A percentile compares a stretch with the other conserved stretches of the same genome.
Conservation (phyloP, 2,797 vertebrate species). For the Neopelma chrysocephalum region DNA sequence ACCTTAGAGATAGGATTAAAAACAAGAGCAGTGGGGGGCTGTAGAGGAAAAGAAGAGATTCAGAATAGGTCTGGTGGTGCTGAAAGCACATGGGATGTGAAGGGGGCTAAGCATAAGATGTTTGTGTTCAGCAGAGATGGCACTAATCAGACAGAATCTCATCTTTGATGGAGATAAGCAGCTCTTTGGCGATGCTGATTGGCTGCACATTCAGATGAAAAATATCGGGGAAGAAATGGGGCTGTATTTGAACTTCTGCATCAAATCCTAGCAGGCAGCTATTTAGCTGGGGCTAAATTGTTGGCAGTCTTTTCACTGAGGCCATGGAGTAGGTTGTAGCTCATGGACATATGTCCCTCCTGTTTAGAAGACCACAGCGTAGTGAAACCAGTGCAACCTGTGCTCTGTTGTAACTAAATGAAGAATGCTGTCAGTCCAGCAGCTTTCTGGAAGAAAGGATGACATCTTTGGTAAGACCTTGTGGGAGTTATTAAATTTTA, state of each 20-base stretch:
- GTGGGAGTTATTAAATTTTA: not conserved
- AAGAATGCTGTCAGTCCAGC: not conserved
- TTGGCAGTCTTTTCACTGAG: not conserved
- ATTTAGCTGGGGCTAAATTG: not conserved
- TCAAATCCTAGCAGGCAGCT: not conserved
- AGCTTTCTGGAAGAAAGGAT: not conserved
- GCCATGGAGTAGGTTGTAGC: no score
- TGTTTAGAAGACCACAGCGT: not conserved
- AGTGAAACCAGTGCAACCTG: not conserved
- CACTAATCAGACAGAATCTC: not conserved
- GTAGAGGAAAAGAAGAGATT: not conserved
- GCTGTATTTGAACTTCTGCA: not conserved
- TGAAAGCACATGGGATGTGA: not conserved
- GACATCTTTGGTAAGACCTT: not conserved
- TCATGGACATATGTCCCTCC: not conserved
- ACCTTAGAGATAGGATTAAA: not conserved
- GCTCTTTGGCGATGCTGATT: not conserved
- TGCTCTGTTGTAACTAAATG: not conserved
- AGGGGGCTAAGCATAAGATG: not conserved
- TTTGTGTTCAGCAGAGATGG: not conserved
- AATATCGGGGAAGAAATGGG: not conserved
- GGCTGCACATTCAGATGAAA: not conserved
- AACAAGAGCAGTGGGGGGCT: not conserved
- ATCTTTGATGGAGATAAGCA: not conserved
- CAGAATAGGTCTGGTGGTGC: not conserved